Percentiles rank a stretch among this genome's conserved stretches.
These are phyloP conservation scores for Toxostoma redivivum DNA, from an alignment of 2,113 vertebrate species.

Conservation along the genomic window DNA sequence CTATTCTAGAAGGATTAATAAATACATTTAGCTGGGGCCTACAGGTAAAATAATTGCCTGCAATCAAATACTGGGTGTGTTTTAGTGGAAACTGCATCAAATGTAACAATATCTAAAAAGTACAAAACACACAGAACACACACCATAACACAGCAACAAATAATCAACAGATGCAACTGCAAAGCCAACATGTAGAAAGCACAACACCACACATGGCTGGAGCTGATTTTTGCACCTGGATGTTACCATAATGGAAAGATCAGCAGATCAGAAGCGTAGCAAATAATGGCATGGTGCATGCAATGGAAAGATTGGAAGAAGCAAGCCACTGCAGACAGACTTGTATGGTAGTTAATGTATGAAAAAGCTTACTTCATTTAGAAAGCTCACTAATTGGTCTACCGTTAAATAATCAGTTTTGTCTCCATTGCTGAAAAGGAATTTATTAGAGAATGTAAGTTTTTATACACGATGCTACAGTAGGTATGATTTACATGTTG, in stretches of 20 bases:
- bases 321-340: conserved; percentile 87
- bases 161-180: conserved; percentile 58
- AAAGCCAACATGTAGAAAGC: conserved; percentile 65
- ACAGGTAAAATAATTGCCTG: conserved; percentile 19
- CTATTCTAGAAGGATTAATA: not conserved
- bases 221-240: conserved; percentile 74
- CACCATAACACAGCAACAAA: conserved; percentile 40
- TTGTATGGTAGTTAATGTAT: conserved; percentile 92
- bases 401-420: conserved; percentile 99
- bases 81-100: not conserved
- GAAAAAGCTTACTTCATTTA: conserved; percentile 99
- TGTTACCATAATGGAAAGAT: conserved; percentile 70
- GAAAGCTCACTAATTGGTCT: conserved; percentile 99
- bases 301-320: conserved; percentile 62
- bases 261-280: conserved; percentile 70
- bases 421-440: conserved; percentile 99
- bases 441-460: conserved; percentile 93
- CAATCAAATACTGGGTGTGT: conserved; percentile 22
- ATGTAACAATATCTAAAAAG: not conserved
- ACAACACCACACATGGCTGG: conserved; percentile 11
- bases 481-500: conserved; percentile 80
- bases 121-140: conserved; percentile 14
- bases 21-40: not conserved
- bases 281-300: conserved; percentile 50
- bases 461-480: conserved; percentile 75